phyloP scores from a whole-genome alignment of 2,888 invertebrate species.

The Junonia oenone region DNA sequence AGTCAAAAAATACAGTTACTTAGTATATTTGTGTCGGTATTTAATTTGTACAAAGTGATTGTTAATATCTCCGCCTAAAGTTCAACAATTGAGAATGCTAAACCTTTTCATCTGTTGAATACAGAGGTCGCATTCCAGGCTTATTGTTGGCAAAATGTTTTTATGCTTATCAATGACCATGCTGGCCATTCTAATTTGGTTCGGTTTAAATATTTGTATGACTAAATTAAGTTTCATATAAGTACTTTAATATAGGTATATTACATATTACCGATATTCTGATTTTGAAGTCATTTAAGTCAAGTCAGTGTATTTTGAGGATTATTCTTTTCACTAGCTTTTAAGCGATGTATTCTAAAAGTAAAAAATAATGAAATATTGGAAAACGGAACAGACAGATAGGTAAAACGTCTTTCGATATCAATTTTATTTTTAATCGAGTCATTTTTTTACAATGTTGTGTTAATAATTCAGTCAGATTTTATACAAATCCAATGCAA shows the following conservation, averaged over 20 bases:
- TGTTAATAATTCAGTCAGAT: not conserved
- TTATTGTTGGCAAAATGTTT: constrained; percentile 31
- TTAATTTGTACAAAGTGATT: not conserved
- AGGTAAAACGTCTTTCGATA: not conserved
- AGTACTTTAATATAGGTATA: too few relatives aligned
- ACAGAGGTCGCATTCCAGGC: constrained; percentile 29
- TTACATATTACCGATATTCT: too few relatives aligned
- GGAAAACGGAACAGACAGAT: too few relatives aligned
- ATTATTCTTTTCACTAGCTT: too few relatives aligned
- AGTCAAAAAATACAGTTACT: too few relatives aligned
- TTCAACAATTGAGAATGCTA: constrained; percentile 18
- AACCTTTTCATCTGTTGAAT: constrained; percentile 23
- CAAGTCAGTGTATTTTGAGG: too few relatives aligned
- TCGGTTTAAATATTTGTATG: not conserved
- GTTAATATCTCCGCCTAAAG: constrained; percentile 22
- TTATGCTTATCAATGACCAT: not conserved
- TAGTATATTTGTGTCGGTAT: not conserved
- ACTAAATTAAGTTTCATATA: too few relatives aligned
- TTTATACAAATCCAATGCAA: not conserved
- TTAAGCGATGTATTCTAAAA: too few relatives aligned
- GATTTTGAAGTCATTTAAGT: too few relatives aligned
- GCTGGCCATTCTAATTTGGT: not conserved
- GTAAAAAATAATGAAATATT: too few relatives aligned
- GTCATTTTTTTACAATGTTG: not conserved
- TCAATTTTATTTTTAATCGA: not conserved